Percentiles rank a stretch among this genome's conserved stretches.
These are phyloP conservation scores for Labia minor DNA, from an alignment of 2,888 invertebrate species.

Conservation along the genomic window DNA sequence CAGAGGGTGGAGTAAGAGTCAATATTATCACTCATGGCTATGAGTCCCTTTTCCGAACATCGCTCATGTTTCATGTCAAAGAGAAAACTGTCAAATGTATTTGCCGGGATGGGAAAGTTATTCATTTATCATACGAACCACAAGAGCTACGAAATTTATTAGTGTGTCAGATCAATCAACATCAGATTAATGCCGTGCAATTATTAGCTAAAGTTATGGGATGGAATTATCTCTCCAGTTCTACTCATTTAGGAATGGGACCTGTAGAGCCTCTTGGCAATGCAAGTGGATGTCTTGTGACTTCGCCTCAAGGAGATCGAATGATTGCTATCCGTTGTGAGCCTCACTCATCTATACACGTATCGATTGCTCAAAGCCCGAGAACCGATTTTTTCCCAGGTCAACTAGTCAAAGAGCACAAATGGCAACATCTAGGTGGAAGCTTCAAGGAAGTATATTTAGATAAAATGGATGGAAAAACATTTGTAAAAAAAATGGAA, in stretches of 20 bases:
- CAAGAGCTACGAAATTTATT: constrained; percentile 86
- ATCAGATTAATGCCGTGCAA: constrained; percentile 86
- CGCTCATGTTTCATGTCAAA: constrained; percentile 81
- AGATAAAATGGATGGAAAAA: constrained; percentile 91
- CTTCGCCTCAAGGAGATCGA: constrained; percentile 74
- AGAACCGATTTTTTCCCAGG: constrained; percentile 79
- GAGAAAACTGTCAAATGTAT: constrained; percentile 87
- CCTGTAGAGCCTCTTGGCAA: constrained; percentile 86
- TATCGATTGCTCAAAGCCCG: constrained; percentile 80
- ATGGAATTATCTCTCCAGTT: constrained; percentile 85
- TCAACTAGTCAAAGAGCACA: constrained; percentile 75
- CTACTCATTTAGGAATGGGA: constrained; percentile 77
- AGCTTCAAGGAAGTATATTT: constrained; percentile 81
- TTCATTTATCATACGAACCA: constrained; percentile 86
- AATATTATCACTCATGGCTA: constrained; percentile 83
- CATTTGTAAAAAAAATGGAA: constrained; percentile 94
- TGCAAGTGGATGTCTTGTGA: constrained; percentile 80
- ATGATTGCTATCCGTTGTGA: constrained; percentile 86
- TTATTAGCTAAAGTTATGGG: constrained; percentile 88
- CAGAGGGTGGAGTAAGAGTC: constrained; percentile 88
- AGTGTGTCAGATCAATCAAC: constrained; percentile 89
- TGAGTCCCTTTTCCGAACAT: constrained; percentile 58
- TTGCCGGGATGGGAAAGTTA: constrained; percentile 83
- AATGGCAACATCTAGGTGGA: constrained; percentile 91
- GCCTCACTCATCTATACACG: constrained; percentile 76